These are phyloP conservation scores for Acanthisitta chloris DNA, from an alignment of 2,113 vertebrate species.

Conservation along the genomic window DNA sequence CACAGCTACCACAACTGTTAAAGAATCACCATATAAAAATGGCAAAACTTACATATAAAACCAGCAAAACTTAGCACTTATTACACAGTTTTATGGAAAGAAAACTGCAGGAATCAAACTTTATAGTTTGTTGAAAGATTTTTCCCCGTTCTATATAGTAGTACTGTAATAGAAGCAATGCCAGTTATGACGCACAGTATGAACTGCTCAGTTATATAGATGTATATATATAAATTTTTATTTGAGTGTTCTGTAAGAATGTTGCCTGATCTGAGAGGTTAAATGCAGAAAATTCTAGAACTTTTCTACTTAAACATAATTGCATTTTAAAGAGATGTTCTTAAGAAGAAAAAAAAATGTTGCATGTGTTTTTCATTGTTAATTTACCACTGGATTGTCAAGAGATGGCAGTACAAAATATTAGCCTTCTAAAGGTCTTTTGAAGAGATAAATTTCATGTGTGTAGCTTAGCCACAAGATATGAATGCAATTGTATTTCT, in stretches of 20 bases:
- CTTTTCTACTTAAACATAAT: not conserved
- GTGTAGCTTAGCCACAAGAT: not conserved
- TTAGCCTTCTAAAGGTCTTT: not conserved
- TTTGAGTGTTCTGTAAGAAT: not conserved
- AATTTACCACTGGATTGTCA: not conserved
- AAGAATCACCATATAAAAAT: slow-evolving; percentile 43
- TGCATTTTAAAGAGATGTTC: not conserved
- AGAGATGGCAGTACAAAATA: not conserved
- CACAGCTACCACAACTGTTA: slow-evolving; percentile 22
- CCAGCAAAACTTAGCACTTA: slow-evolving; percentile 27
- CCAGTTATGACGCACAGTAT: not conserved
- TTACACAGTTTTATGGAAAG: slow-evolving; percentile 27
- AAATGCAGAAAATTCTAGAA: not conserved
- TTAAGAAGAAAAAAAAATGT: not conserved
- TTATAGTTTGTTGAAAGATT: slow-evolving; percentile 52
- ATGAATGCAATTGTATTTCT: not conserved
- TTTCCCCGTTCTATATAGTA: not conserved
- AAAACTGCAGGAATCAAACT: slow-evolving; percentile 50
- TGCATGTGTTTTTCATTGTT: not conserved
- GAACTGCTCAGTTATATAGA: not conserved
- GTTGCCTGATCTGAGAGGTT: not conserved
- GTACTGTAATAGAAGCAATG: not conserved
- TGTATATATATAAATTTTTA: not conserved
- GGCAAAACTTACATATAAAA: slow-evolving; percentile 24
- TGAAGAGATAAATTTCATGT: not conserved